Base-by-base conservation (phyloP, 2,113 vertebrate genomes). In the Bubalus kerabau region DNA sequence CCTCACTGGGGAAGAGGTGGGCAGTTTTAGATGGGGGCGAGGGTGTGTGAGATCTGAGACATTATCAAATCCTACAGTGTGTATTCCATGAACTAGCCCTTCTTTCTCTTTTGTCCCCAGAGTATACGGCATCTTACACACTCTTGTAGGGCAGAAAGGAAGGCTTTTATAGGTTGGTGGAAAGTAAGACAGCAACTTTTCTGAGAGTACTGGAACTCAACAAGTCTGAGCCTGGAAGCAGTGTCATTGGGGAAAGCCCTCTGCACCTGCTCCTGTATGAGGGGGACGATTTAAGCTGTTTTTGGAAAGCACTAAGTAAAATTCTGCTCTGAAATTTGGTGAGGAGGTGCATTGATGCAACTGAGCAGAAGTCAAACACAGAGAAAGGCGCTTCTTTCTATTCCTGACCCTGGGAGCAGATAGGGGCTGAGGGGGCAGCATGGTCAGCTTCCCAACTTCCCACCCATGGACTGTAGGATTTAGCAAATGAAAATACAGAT, bases 181-280 rank as follows among this genome's bases (percentile, higher is more conserved):
- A 92, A 90, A 54, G 52, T 43, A 50, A 62, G 36, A 19, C 15
- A 21, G 26, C 7, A 14, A 23, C 9, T 78, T 96, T 87, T 56
- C 52, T 9, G 19, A n/a, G 50, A 64, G n/a, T 26, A 15, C 4
- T 17, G 50, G n/a, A 48, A 11, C 17, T 59, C 30, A 67, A 1
- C n/a, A 78, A 2, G 48, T 46, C 74, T 0, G 6, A 74, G 19
- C 26, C 54, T 15, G 24, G 56, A 48, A 43, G 67, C 32, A 24
- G 6, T 6, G 1, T 15, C 4, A 1, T 0, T 24, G n/a, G 28
- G 19, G 21, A 12, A 26, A 71, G 15, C 7, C 56, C 13, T 11
- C 24, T 19, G 74, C 40, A 26, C 40, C 40, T 24, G 30, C 28
- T 62, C 48, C 24, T 67, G 2, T 56, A 23, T 19, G 28, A 32